A percentile compares a stretch with the other conserved stretches of the same genome.
Conservation (phyloP, 2,888 invertebrate genomes). For the Cataglyphis rosenhaueri region DNA sequence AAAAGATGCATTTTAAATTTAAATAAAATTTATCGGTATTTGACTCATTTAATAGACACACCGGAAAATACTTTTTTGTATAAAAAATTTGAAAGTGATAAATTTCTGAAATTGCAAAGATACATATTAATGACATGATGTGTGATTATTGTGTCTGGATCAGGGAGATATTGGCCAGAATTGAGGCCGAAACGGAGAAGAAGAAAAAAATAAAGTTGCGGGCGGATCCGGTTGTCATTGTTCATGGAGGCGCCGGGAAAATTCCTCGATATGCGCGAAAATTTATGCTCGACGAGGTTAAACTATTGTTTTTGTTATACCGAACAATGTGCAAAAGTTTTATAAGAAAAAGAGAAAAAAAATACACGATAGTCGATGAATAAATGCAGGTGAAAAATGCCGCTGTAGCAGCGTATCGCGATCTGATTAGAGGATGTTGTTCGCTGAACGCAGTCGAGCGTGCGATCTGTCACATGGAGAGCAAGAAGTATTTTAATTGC, state of each 20-base stretch:
- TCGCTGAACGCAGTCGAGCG: constrained; percentile 71
- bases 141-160: constrained; percentile 80
- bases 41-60: not conserved
- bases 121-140: constrained; percentile 54
- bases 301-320: not conserved
- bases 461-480: constrained; percentile 74
- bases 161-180: constrained; percentile 61
- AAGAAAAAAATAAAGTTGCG: constrained; percentile 41
- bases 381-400: constrained; percentile 70
- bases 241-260: constrained; percentile 73
- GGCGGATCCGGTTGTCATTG: constrained; percentile 72
- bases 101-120: not conserved
- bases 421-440: constrained; percentile 67
- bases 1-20: not conserved
- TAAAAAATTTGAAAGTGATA: not conserved
- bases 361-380: not conserved
- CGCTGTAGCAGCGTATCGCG: constrained; percentile 71
- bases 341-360: not conserved
- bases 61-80: not conserved
- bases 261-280: constrained; percentile 51
- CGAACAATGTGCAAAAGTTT: not conserved
- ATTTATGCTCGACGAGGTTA: constrained; percentile 65
- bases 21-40: constrained; percentile 2
- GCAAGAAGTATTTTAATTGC: constrained; percentile 64
- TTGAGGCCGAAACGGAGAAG: constrained; percentile 37